Evolutionary conservation across 2,797 vertebrate genomes (phyloP).

Genomic region (Graptemys geographica): DNA sequence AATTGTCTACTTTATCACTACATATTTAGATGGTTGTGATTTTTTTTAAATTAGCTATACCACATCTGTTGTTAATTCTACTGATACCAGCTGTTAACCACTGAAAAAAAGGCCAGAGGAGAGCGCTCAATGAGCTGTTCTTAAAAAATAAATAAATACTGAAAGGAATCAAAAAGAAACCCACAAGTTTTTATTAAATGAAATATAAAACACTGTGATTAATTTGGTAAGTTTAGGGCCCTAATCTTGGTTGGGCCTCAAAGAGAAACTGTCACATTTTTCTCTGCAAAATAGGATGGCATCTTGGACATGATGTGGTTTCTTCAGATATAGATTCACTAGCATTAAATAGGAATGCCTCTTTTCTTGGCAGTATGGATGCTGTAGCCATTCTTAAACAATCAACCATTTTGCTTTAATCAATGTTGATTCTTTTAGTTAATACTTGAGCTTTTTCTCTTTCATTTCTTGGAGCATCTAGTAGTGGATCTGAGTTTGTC

Average conservation of each 20-base stretch:
- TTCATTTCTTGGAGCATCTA: neutral
- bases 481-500: slow-evolving; percentile 40
- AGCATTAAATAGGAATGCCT: too few relatives aligned
- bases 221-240: neutral
- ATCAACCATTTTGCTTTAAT: neutral
- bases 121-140: neutral
- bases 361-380: neutral
- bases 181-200: neutral
- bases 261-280: neutral
- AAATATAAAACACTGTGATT: neutral
- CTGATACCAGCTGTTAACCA: neutral
- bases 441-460: neutral
- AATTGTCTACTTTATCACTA: neutral
- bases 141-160: neutral
- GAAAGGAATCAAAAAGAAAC: too few relatives aligned
- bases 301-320: neutral
- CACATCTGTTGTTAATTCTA: rapidly evolving
- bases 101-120: neutral
- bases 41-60: neutral
- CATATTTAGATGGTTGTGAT: neutral
- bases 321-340: too few relatives aligned
- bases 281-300: neutral
- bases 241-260: neutral
- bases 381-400: neutral
- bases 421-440: neutral